Conservation (phyloP, 2,888 invertebrate genomes). For the Antheraea assamensis region DNA sequence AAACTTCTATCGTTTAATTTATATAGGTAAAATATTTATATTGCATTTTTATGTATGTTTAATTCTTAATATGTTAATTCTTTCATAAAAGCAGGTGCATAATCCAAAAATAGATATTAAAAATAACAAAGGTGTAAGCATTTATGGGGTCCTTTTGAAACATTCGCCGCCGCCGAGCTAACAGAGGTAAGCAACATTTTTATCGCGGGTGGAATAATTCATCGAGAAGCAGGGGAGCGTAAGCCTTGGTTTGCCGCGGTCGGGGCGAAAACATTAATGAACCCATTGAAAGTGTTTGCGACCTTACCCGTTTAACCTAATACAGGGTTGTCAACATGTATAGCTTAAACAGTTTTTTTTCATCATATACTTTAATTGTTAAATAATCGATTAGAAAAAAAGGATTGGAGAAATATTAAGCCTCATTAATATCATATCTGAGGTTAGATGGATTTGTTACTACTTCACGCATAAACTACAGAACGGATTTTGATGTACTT, state of each 20-base stretch:
- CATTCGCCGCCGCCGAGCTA: slow-evolving; percentile 13
- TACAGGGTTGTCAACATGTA: slow-evolving; percentile 14
- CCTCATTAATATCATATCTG: too few species aligned
- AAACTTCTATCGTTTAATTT: too few species aligned
- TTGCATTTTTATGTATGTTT: neutral
- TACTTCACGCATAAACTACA: too few species aligned
- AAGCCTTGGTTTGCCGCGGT: slow-evolving; percentile 50
- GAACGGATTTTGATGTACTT: too few species aligned
- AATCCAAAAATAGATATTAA: neutral
- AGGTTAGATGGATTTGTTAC: too few species aligned
- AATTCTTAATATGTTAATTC: too few species aligned
- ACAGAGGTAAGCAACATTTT: slow-evolving; percentile 45
- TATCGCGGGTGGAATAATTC: slow-evolving; percentile 41
- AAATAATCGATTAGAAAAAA: too few species aligned
- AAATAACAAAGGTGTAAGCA: neutral
- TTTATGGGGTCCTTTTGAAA: slow-evolving; percentile 13
- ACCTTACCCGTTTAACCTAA: slow-evolving; percentile 43
- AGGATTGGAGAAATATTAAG: too few species aligned
- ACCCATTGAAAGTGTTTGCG: slow-evolving; percentile 56
- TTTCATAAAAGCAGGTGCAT: neutral
- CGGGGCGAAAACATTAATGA: slow-evolving; percentile 54
- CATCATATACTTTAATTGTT: too few species aligned
- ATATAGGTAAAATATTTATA: too few species aligned
- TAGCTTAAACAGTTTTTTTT: too few species aligned
- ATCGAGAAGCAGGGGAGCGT: slow-evolving; percentile 36